Evolutionary conservation across 2,797 vertebrate genomes (phyloP).

Genomic region (Propithecus perrieri): DNA sequence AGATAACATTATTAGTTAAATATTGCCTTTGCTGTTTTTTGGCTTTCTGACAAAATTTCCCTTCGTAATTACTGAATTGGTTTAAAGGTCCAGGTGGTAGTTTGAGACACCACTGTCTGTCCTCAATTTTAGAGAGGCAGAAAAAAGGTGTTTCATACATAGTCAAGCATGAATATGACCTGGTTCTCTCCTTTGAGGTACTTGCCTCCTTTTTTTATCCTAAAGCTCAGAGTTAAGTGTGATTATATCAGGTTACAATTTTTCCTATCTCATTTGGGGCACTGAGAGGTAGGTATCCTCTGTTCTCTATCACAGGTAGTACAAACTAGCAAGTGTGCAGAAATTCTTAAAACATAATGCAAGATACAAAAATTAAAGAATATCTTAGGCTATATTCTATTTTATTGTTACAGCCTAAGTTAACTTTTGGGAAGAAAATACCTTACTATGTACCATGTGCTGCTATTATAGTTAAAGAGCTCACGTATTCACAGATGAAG

Average conservation of each 20-base stretch:
- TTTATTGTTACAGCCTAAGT: slow-evolving; percentile 35
- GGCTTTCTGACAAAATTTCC: not conserved
- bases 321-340: not conserved
- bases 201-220: not conserved
- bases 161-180: not conserved
- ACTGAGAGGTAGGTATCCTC: not conserved
- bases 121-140: not conserved
- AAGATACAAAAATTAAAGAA: slow-evolving; percentile 26
- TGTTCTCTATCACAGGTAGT: not conserved
- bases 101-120: not conserved
- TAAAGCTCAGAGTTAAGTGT: not conserved
- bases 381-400: not conserved
- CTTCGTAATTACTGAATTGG: slow-evolving; percentile 7
- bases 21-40: not conserved
- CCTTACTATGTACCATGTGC: not conserved
- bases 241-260: not conserved
- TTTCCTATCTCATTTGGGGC: not conserved
- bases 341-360: not conserved
- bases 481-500: not conserved
- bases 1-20: not conserved
- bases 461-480: not conserved
- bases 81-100: not conserved
- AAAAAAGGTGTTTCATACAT: not conserved
- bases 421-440: slow-evolving; percentile 44
- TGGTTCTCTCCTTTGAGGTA: not conserved